Evolutionary conservation across 2,113 vertebrate species (phyloP).

Genomic region (Passerina amoena): DNA sequence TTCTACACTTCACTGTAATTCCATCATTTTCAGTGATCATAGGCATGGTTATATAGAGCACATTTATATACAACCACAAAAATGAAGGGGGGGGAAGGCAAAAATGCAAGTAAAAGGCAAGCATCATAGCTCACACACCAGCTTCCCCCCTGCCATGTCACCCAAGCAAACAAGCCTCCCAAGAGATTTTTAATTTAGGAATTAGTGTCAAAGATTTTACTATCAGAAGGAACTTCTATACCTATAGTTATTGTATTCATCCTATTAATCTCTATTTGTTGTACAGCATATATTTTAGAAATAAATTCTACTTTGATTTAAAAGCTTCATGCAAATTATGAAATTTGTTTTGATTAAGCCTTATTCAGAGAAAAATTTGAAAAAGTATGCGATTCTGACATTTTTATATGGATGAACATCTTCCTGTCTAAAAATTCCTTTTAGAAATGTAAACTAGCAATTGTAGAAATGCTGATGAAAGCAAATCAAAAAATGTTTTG

Average conservation of each 20-base stretch:
- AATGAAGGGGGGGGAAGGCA: not conserved
- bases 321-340: not conserved
- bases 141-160: not conserved
- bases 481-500: not conserved
- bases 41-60: not conserved
- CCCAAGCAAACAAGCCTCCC: not conserved
- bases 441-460: not conserved
- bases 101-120: not conserved
- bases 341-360: not conserved
- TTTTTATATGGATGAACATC: not conserved
- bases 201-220: not conserved
- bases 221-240: not conserved
- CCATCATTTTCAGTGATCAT: not conserved
- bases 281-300: not conserved
- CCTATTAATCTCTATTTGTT: not conserved
- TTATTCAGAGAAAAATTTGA: not conserved
- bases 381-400: not conserved
- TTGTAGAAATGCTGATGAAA: not conserved
- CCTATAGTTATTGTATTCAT: not conserved
- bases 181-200: not conserved
- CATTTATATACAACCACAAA: not conserved
- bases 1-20: not conserved
- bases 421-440: not conserved
- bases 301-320: not conserved
- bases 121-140: not conserved